A percentile compares a stretch with the other conserved stretches of the same genome.
Evolutionary conservation across 2,888 invertebrate genomes (phyloP).

Genomic region (Ormia ochracea): DNA sequence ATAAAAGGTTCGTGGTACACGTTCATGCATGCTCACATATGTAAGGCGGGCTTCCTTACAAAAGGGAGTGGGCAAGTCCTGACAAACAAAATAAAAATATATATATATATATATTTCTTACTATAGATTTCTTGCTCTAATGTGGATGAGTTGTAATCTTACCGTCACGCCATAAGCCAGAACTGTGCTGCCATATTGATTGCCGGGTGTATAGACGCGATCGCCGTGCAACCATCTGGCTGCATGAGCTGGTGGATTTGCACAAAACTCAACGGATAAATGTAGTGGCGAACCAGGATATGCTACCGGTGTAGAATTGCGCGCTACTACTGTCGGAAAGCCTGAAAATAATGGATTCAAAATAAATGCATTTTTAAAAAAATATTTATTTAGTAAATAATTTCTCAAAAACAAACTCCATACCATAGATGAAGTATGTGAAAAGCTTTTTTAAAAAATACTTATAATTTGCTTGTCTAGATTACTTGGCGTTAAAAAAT

Average conservation of each 20-base stretch:
- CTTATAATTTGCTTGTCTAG: too few relatives aligned
- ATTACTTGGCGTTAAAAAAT: too few relatives aligned
- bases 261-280: constrained; percentile 85
- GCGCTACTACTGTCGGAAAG: constrained; percentile 82
- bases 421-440: too few relatives aligned
- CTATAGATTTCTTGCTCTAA: too few relatives aligned
- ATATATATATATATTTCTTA: too few relatives aligned
- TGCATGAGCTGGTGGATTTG: constrained; percentile 81
- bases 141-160: too few relatives aligned
- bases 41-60: constrained; percentile 77
- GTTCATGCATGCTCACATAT: constrained; percentile 77
- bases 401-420: neutral
- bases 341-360: constrained; percentile 77
- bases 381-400: neutral
- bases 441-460: too few relatives aligned
- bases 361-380: neutral
- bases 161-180: constrained; percentile 77
- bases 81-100: too few relatives aligned
- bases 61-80: constrained; percentile 77
- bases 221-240: constrained; percentile 77
- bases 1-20: constrained; percentile 76
- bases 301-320: constrained; percentile 82
- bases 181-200: constrained; percentile 77
- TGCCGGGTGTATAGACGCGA: constrained; percentile 77
- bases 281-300: constrained; percentile 83